Base-by-base conservation (phyloP, 2,113 vertebrate genomes). In the Mus spicilegus region DNA sequence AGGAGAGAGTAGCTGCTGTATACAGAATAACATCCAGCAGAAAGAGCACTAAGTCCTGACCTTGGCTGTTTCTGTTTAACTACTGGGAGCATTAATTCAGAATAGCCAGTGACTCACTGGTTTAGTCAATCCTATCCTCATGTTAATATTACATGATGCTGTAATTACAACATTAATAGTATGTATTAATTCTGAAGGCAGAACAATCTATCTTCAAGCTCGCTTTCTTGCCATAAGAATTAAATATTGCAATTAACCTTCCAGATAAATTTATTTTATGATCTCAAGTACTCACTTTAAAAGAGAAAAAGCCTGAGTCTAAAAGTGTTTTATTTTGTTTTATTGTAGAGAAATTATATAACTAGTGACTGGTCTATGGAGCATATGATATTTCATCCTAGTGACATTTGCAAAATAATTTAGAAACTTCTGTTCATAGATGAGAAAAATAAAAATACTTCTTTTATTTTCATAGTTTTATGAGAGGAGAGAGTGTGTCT, bases 1-100 rank as follows among this genome's bases (percentile, higher is more conserved):
- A 85, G 78, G 26, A 84, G 67, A 88, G 63, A 96, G 86, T 87
- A 94, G 73, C 42, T 95, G 72, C 69, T 89, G 65, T 42, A 92
- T 6, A 84, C 86, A 96, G 69, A 94, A 84, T 46, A 92, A n/a
- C 92, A 93, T 94, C 88, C 8, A 0, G 82, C 92, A 96, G 96
- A 94, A 94, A 89, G 13, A 63, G 69, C 82, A 54, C 77, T 80
- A 87, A 89, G 95, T 39, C 90, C 80, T 96, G 97, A 97, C 95
- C 96, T 97, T 96, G 96, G 86, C 63, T 72, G 80, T 87, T 95
- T 95, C 81, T 96, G 95, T 96, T 81, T 76, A 91, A 78, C 72
- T 84, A 28, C 77, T 89, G 90, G 36, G 28, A 92, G 69, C 89
- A 93, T 97, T 97, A 95, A 97, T 96, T 96, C 76, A 84, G 49